Evolutionary conservation across 2,113 vertebrate genomes (phyloP).

Genomic region (Numida meleagris): DNA sequence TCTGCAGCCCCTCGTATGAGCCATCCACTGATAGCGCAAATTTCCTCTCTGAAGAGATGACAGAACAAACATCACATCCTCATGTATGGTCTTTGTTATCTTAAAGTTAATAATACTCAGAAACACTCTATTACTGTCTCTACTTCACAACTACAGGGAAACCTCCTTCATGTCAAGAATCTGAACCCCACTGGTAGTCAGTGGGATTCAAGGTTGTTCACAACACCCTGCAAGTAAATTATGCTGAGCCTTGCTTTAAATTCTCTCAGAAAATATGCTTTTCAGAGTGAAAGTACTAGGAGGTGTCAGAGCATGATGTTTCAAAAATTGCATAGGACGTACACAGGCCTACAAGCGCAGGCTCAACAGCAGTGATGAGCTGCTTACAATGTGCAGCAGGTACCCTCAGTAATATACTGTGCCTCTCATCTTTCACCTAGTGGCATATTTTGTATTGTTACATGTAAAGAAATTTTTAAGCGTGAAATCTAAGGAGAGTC

Average conservation of each 20-base stretch:
- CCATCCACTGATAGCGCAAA: constrained; percentile 77
- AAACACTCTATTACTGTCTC: too few species aligned
- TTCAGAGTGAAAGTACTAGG: neutral
- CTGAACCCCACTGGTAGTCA: neutral
- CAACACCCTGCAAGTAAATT: neutral
- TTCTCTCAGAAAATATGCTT: neutral
- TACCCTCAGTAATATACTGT: neutral
- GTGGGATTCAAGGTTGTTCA: neutral
- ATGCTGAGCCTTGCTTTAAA: neutral
- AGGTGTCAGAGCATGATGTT: neutral
- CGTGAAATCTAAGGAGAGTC: neutral
- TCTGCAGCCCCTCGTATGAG: constrained; percentile 75
- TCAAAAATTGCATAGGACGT: neutral
- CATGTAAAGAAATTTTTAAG: neutral
- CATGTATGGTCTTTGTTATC: neutral
- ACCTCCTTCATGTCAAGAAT: neutral
- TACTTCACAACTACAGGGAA: neutral
- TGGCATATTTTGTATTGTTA: neutral
- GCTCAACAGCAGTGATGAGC: neutral
- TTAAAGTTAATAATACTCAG: neutral
- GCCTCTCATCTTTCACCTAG: neutral
- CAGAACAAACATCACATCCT: neutral
- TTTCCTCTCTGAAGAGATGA: constrained; percentile 55
- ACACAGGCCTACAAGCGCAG: neutral
- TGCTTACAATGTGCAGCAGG: neutral